phyloP scores from a whole-genome alignment of 92 coral and sea anemone genomes.

The Ricordea florida region DNA sequence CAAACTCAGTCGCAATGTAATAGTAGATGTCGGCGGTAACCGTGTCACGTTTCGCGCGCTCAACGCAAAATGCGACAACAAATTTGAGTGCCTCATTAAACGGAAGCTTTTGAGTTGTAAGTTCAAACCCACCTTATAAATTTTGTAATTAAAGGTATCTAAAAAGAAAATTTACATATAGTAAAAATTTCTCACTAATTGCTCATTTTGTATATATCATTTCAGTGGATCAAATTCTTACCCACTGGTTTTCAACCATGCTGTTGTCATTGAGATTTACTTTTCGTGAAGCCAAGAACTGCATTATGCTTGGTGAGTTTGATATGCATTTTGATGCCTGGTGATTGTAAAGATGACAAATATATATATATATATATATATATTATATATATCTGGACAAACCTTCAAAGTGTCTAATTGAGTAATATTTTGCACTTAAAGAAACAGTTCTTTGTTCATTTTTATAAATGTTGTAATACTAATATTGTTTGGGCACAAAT shows the following conservation, averaged over 20 bases:
- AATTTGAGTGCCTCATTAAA: no score
- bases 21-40: no score
- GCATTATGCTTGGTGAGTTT: slow-evolving; percentile 16
- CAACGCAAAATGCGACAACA: no score
- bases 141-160: neutral
- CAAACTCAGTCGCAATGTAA: no score
- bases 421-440: neutral
- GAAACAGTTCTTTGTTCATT: neutral
- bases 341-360: neutral
- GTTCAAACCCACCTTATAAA: neutral
- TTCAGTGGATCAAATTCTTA: slow-evolving; percentile 25
- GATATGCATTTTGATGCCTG: neutral
- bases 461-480: neutral
- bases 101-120: neutral
- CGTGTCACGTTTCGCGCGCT: no score
- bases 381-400: no score
- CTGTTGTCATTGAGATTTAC: slow-evolving; percentile 22
- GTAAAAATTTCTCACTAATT: neutral
- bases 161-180: neutral
- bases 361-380: neutral
- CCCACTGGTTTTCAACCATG: slow-evolving; percentile 32
- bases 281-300: slow-evolving; percentile 30
- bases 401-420: neutral
- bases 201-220: neutral
- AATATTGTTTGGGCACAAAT: neutral